Evolutionary conservation across 2,888 invertebrate genomes (phyloP).

Genomic region (Neoitamus cyanurus): DNA sequence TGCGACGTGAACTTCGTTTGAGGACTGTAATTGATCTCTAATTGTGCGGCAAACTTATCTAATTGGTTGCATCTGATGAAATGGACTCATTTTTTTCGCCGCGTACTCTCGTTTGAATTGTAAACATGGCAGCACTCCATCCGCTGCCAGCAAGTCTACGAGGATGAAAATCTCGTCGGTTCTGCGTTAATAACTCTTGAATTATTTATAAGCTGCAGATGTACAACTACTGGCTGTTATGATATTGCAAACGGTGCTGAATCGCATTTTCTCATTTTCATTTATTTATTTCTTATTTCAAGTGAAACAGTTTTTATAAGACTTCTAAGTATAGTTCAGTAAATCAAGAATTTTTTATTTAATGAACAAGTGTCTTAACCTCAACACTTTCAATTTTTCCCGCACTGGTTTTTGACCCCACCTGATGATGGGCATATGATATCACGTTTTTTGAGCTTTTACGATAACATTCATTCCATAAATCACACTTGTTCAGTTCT

Average conservation of each 20-base stretch:
- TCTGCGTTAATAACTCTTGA: not conserved
- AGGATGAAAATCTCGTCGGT: not conserved
- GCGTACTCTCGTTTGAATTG: not conserved
- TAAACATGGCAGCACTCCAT: not conserved
- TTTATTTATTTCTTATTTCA: not conserved
- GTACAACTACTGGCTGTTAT: not conserved
- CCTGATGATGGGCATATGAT: too few relatives aligned
- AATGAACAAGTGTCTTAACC: too few relatives aligned
- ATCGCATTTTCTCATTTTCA: not conserved
- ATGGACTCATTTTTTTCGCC: not conserved
- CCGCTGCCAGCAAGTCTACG: not conserved
- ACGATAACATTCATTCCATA: too few relatives aligned
- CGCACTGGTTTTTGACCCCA: too few relatives aligned
- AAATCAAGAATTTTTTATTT: too few relatives aligned
- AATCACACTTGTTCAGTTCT: too few relatives aligned
- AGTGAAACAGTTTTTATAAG: not conserved
- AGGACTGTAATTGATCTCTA: constrained; percentile 29
- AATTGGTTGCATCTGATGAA: constrained; percentile 20
- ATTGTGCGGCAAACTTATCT: constrained; percentile 12
- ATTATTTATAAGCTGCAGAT: not conserved
- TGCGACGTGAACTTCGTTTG: not conserved
- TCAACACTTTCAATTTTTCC: too few relatives aligned
- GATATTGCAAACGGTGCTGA: not conserved
- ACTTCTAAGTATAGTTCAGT: not conserved
- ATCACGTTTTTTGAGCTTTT: too few relatives aligned